A percentile compares a stretch with the other conserved stretches of the same genome.
Evolutionary conservation across 2,113 vertebrate species (phyloP).

Genomic region (Zapus hudsonius): DNA sequence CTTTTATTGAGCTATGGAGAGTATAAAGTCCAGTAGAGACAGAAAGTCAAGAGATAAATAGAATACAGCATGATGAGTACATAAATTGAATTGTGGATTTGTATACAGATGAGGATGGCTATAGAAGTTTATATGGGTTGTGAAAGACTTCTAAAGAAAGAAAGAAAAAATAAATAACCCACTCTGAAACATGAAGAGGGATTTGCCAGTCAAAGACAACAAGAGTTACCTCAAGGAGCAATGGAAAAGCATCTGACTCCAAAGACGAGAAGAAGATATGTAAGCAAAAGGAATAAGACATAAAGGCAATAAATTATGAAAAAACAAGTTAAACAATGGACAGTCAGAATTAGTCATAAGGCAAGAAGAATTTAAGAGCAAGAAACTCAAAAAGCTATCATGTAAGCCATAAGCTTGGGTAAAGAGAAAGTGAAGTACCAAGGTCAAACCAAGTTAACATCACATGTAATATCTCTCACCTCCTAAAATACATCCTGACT

Average conservation of each 20-base stretch:
- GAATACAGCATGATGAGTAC: neutral
- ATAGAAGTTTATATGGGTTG: neutral
- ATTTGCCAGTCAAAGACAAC: neutral
- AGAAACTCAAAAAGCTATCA: constrained; percentile 30
- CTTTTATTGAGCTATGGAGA: neutral
- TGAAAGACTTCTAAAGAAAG: neutral
- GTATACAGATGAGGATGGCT: neutral
- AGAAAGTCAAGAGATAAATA: constrained; percentile 1
- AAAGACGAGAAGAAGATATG: neutral
- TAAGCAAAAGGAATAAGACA: neutral
- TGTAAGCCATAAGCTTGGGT: neutral
- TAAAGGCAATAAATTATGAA: neutral
- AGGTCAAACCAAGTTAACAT: neutral
- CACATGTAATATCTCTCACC: neutral
- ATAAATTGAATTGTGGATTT: neutral
- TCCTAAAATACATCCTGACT: neutral
- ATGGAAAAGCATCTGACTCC: too few species aligned
- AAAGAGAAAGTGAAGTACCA: neutral
- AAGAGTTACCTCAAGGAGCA: too few species aligned
- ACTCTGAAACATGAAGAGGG: neutral
- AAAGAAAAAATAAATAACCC: neutral
- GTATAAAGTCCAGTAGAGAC: neutral
- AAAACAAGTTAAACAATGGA: neutral
- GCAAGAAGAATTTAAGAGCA: constrained; percentile 1
- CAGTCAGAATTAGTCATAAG: neutral